Conservation (phyloP, 1,140 invertebrate genomes). For the Meloidogyne floridensis region DNA sequence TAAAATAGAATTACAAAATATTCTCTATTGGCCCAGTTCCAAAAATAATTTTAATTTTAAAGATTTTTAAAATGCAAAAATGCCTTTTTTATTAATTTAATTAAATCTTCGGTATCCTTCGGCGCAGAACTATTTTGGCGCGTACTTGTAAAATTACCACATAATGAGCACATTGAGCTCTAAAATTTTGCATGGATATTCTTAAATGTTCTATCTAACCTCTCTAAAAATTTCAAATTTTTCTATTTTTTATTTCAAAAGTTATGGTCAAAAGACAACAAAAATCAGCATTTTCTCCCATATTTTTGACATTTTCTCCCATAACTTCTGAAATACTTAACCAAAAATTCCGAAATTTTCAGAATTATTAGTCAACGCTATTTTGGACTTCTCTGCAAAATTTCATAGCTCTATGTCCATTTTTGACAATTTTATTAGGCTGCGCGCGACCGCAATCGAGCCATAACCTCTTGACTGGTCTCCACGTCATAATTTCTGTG, state of each 20-base stretch:
- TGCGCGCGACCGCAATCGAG: not conserved
- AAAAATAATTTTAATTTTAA: not conserved
- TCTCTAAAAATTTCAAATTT: not conserved
- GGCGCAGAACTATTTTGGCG: not conserved
- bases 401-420: not conserved
- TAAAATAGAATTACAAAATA: not conserved
- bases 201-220: not conserved
- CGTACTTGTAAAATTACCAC: not conserved
- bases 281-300: too few species aligned
- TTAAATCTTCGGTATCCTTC: not conserved
- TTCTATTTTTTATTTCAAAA: not conserved
- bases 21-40: not conserved
- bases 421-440: not conserved
- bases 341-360: conserved; percentile 1
- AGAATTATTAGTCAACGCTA: not conserved
- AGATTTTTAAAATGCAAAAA: not conserved
- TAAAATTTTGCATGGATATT: not conserved
- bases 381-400: not conserved
- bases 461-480: not conserved
- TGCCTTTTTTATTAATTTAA: not conserved
- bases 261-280: not conserved
- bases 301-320: not conserved
- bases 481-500: not conserved
- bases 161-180: not conserved
- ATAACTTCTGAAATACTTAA: not conserved